Conservation (phyloP, 2,113 vertebrate species). For the Phodopus roborovskii region DNA sequence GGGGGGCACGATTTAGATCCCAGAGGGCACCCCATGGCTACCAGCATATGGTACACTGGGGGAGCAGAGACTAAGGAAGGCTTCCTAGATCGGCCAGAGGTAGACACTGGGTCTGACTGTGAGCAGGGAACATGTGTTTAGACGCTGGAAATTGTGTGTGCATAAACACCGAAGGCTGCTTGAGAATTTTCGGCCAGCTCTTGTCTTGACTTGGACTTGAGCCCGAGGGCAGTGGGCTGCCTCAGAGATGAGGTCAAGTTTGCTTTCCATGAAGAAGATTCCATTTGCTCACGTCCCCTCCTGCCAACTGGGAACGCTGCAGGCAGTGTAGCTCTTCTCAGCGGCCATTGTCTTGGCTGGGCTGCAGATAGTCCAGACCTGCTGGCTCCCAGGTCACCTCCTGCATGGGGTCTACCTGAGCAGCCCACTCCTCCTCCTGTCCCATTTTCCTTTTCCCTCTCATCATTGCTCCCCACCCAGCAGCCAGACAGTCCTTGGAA, state of each 20-base stretch:
- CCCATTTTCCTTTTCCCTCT: background rate
- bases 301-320: background rate
- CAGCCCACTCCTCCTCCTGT: rapidly evolving
- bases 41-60: background rate
- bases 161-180: background rate
- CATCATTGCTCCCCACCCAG: background rate
- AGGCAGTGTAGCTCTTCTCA: background rate
- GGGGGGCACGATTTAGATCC: background rate
- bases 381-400: background rate
- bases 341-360: too few relatives aligned
- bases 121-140: background rate
- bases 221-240: slow-evolving; percentile 27
- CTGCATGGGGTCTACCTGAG: background rate
- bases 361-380: background rate
- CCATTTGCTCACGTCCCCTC: background rate
- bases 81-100: background rate
- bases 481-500: background rate
- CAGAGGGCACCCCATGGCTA: background rate
- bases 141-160: background rate
- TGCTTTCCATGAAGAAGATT: background rate
- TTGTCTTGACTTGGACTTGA: background rate
- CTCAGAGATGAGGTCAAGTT: background rate
- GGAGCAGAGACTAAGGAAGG: background rate
- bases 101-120: background rate
- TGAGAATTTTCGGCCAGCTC: background rate